Evolutionary conservation across 2,797 vertebrate species (phyloP).

Genomic region (Pachyuromys duprasi): DNA sequence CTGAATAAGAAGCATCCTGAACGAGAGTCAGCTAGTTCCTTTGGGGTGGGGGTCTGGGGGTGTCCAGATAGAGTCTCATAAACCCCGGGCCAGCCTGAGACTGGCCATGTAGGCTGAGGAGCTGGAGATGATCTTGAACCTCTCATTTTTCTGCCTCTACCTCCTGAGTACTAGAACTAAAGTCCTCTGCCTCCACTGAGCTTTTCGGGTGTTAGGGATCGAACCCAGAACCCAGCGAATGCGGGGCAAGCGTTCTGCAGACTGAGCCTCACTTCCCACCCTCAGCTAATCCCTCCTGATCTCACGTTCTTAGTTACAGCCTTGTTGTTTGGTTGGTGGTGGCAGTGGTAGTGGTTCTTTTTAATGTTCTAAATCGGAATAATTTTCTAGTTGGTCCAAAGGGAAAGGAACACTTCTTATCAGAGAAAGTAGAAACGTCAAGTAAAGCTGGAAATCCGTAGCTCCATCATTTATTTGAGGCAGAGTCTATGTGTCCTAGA

Average conservation of each 20-base stretch:
- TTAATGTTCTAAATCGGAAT: neutral
- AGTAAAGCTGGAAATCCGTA: conserved; percentile 22
- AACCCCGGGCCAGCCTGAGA: neutral
- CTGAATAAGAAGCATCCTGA: neutral
- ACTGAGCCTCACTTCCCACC: neutral
- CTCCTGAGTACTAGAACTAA: neutral
- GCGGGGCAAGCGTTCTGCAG: neutral
- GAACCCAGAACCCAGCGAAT: neutral
- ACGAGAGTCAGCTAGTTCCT: neutral
- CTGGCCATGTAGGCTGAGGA: neutral
- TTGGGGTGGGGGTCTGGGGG: neutral
- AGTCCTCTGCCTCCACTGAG: neutral
- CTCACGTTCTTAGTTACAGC: neutral
- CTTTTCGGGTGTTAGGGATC: neutral
- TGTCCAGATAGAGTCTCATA: neutral
- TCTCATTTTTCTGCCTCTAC: neutral
- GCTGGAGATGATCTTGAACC: neutral
- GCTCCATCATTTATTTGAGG: neutral
- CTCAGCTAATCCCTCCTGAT: neutral
- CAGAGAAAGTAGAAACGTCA: conserved; percentile 53
- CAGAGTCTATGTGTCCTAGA: neutral
- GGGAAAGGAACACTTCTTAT: neutral
- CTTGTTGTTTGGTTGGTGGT: neutral
- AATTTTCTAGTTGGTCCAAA: conserved; percentile 8
- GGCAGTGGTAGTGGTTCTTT: neutral